Base-by-base conservation (phyloP, 37 sponge, comb jelly and placozoan genomes). In the Cladorhizidae sp. region DNA sequence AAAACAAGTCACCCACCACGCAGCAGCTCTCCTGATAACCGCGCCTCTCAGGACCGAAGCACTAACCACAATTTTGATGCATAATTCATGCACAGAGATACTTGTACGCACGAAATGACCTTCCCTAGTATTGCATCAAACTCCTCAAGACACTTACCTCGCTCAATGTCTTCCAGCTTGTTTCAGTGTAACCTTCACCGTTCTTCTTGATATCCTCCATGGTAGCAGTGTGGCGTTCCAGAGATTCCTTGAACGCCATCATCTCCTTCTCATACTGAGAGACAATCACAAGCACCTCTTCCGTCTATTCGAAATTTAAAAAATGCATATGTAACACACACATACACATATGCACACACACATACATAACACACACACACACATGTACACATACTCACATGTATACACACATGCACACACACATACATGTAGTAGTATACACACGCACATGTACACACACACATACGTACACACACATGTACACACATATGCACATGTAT, bases 261-360 rank as follows among this genome's bases (percentile, higher is more conserved):
- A 81, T 40, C 61, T 81, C 73, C 3, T n/a, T 32, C 32, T 81
- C 82, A 35, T 57, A 81, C 43, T 70, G 82, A 1, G 40, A 3
- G 36, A 81, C 82, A 73, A 81, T 62, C 63, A 72, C 82, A 45
- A 81, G 25, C 43, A 81, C 82, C 26, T 81, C 82, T 26, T 81
- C 82, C 0, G 28, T 43, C 82, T 81, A 39, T n/a, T n/a, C n/a
- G n/a, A 52, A 52, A 52, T 18, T 52, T 52, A 52, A 52, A 18
- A 15, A n/a, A n/a, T n/a, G n/a, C n/a, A n/a, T n/a, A n/a, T n/a
- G n/a, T n/a, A n/a, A n/a, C n/a, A n/a, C n/a, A 15, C 54, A 52
- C 15, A 52, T 18, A 52, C 54, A 52, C 15, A 15, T 52, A 11
- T 52, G 15, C 11, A 11, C 11, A 52, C 15, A 52, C 11, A 52